Base-by-base conservation (phyloP, 2,113 vertebrate genomes). In the Trogon surrucura region DNA sequence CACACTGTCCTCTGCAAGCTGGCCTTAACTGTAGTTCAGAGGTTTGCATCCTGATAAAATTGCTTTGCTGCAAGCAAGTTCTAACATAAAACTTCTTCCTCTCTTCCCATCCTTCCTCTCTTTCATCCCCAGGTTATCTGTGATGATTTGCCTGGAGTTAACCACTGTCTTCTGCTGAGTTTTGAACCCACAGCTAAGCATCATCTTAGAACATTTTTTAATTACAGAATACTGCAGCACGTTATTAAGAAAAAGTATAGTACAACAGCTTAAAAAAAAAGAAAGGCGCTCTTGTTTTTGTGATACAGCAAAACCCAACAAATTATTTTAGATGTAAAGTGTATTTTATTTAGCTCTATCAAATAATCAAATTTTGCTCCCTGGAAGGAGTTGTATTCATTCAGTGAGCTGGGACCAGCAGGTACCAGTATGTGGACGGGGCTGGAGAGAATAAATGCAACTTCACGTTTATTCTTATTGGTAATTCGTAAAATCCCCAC, bases 391-490 rank as follows among this genome's bases (percentile, higher is more conserved):
- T 93, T 97, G 88, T 74, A 53, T 97, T 86, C 94, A 98, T 98
- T 41, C 41, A 41, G 11, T 41, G 41, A 41, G 91, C 97, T 98
- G 97, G 95, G 97, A 97, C 96, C 96, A 98, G 98, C 95, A 97
- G 96, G 97, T 97, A 97, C 93, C 93, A 96, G 97, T 97, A 93
- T 94, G 87, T 97, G 96, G 97, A 95, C 57, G 93, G 95, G 78
- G 91, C 96, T 97, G 95, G 95, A 98, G 97, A 96, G 98, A 98
- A 99, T 99, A 99, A 99, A 99, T 99, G 98, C 99, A 92, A 97
- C 98, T 98, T 98, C 99, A 99, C 98, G 98, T 97, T 98, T 98
- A 97, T 95, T 97, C 98, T 98, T 98, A 98, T 99, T 98, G 98
- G 98, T 98, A 98, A 99, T 98, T 98, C 98, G 97, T 98, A 96